Evolutionary conservation across 1,140 invertebrate species (phyloP).

Genomic region (Drosophila miranda): DNA sequence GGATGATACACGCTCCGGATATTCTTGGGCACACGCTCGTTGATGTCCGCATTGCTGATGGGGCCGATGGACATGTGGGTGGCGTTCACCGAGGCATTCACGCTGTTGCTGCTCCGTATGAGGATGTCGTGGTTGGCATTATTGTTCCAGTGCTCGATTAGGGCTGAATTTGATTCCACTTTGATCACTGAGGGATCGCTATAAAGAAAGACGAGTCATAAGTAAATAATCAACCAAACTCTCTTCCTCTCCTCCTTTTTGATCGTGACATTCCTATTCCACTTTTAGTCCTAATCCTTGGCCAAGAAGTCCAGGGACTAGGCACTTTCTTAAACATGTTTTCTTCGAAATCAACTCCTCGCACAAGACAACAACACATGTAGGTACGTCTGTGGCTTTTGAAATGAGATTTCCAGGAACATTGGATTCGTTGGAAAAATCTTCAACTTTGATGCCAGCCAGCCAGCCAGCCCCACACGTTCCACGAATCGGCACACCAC

Average conservation of each 20-base stretch:
- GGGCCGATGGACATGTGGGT: conserved; percentile 59
- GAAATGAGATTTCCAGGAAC: background rate
- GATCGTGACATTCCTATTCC: too few relatives aligned
- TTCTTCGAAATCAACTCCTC: too few relatives aligned
- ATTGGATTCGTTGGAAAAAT: background rate
- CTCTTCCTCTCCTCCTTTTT: too few relatives aligned
- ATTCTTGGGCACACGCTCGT: conserved; percentile 42
- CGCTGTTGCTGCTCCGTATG: conserved; percentile 63
- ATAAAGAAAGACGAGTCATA: background rate
- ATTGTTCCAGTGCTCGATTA: conserved; percentile 55
- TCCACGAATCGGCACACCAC: conserved; percentile 5
- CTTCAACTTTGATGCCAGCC: too few relatives aligned
- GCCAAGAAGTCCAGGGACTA: too few relatives aligned
- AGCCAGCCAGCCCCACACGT: background rate
- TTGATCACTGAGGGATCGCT: conserved; percentile 46
- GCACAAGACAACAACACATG: too few relatives aligned
- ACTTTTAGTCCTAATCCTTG: too few relatives aligned
- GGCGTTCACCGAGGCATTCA: conserved; percentile 52
- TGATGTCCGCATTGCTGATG: conserved; percentile 41
- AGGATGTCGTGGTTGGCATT: conserved; percentile 51
- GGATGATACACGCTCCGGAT: conserved; percentile 69
- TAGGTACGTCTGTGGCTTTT: background rate
- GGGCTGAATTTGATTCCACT: conserved; percentile 51
- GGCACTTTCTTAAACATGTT: too few relatives aligned
- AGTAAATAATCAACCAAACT: background rate